Base-by-base conservation (phyloP, 2,113 vertebrate genomes). In the Hippolais icterina region DNA sequence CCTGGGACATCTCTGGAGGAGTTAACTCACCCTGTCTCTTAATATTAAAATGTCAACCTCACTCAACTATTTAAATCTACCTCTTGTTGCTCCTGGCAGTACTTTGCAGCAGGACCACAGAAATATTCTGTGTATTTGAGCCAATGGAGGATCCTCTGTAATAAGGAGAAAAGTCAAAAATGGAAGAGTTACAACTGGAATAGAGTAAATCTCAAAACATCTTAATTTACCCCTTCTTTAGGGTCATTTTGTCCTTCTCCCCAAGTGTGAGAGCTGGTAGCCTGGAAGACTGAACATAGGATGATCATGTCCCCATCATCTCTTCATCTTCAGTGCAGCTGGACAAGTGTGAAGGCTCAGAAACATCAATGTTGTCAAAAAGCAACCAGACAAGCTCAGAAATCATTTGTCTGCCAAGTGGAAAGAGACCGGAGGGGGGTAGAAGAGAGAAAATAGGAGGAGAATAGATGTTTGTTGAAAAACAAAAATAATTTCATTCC, bases 111-210 rank as follows among this genome's bases (percentile, higher is more conserved):
- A 60, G 15, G 13, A 53, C 35, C 6, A 3, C 9, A 24, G 37
- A 79, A 89, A 77, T n/a, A 52, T 50, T 86, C 29, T 20, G 12
- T 35, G 11, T 47, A 6, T 77, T 76, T 80, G 29, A 80, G 39
- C 44, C 29, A 39, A 28, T 0, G 0, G 44, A 56, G 1, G 12
- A 69, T 69, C 44, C 28, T 63, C 27, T 41, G 33, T 28, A 83
- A 65, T 49, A 77, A 60, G 12, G 9, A 79, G 20, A 41, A 80
- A 80, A 79, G 53, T 4, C 0, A 63, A 68, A 92, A 78, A 42
- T 3, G 1, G 41, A 44, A 60, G 52, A 47, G 17, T 50, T 63
- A 23, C 12, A 63, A 39, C 0, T 75, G 24, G 29, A 76, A 54
- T 69, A 53, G 12, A 13, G 4, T 27, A 61, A 76, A 89, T 65